phyloP scores from a whole-genome alignment of 1,140 invertebrate genomes.

The Drosophila persimilis region DNA sequence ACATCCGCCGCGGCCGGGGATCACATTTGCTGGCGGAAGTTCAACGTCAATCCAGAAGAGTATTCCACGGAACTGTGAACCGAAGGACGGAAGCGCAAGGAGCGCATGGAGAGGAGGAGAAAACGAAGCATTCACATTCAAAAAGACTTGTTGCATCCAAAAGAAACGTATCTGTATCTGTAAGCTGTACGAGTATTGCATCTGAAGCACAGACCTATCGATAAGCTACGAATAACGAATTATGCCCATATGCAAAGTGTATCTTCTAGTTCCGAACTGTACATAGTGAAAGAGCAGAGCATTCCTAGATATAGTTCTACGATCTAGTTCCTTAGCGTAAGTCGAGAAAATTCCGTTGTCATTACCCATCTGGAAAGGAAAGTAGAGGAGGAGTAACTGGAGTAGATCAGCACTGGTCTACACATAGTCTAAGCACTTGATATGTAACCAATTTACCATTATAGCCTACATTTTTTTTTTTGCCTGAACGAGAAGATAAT shows the following conservation, averaged over 20 bases:
- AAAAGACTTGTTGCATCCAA: slow-evolving; percentile 82
- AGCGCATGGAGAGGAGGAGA: background rate
- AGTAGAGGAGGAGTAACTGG: slow-evolving; percentile 12
- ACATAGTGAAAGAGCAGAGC: slow-evolving; percentile 39
- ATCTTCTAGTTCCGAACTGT: slow-evolving; percentile 74
- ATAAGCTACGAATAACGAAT: slow-evolving; percentile 64
- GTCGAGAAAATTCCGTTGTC: slow-evolving; percentile 68
- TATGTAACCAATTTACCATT: no score
- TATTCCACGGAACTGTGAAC: slow-evolving; percentile 82
- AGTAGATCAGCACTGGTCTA: slow-evolving; percentile 2
- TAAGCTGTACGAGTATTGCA: slow-evolving; percentile 25
- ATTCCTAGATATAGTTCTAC: slow-evolving; percentile 49
- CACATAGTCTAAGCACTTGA: slow-evolving; percentile 25
- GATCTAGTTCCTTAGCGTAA: slow-evolving; percentile 55
- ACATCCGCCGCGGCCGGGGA: slow-evolving; percentile 57
- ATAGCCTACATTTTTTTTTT: no score
- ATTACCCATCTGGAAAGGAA: slow-evolving; percentile 43
- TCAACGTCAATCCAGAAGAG: slow-evolving; percentile 80
- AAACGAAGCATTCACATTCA: slow-evolving; percentile 75
- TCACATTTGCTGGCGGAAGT: slow-evolving; percentile 82
- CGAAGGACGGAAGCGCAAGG: background rate
- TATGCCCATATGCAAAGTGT: slow-evolving; percentile 70
- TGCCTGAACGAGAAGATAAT: background rate
- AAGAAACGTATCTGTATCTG: slow-evolving; percentile 76
- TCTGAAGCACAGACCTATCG: slow-evolving; percentile 40